Evolutionary conservation across 2,888 invertebrate species (phyloP).

Genomic region (Polylopha cassiicola): DNA sequence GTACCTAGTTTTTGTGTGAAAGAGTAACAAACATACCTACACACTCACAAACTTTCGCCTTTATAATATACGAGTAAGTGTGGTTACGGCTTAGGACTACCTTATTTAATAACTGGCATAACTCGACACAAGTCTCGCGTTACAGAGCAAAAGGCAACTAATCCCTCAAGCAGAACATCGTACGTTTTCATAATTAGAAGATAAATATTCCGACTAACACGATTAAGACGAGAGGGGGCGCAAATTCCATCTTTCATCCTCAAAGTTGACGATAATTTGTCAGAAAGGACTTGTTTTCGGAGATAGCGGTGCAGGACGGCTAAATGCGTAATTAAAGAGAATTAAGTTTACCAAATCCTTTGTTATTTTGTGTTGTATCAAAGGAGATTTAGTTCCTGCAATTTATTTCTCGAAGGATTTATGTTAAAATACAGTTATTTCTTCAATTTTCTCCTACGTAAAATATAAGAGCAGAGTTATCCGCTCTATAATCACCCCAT

Average conservation of each 20-base stretch:
- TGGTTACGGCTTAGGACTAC: background rate
- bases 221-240: constrained; percentile 39
- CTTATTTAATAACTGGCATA: constrained; percentile 9
- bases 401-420: no score
- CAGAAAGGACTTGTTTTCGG: constrained; percentile 25
- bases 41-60: constrained; percentile 11
- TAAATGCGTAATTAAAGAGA: constrained; percentile 13
- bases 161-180: constrained; percentile 22
- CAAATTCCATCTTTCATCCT: constrained; percentile 31
- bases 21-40: no score
- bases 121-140: constrained; percentile 9
- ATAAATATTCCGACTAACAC: constrained; percentile 46
- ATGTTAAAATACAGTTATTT: no score
- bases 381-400: no score
- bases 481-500: no score
- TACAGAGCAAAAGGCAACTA: constrained; percentile 8
- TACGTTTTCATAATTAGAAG: constrained; percentile 39
- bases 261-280: constrained; percentile 37
- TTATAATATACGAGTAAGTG: constrained; percentile 1
- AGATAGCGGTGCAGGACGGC: constrained; percentile 6
- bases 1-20: no score
- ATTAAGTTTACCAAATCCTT: constrained; percentile 7
- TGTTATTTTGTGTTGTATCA: no score
- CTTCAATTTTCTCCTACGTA: no score
- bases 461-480: no score